Base-by-base conservation (phyloP, 2,113 vertebrate genomes). In the Dicentrarchus labrax region DNA sequence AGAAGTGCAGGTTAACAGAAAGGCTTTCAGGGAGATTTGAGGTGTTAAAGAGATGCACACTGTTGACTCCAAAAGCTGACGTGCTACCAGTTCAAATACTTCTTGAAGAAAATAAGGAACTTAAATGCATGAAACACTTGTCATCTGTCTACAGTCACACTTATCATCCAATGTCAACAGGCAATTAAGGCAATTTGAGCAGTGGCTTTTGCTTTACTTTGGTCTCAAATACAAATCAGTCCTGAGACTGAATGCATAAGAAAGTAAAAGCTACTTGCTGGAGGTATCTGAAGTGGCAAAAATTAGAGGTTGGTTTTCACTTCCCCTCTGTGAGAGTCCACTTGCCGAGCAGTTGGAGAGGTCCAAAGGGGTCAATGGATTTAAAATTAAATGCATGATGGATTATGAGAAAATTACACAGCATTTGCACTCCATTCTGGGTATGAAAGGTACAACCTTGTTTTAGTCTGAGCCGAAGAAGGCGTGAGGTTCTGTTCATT, bases 101-200 rank as follows among this genome's bases (percentile, higher is more conserved):
- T 41, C 39, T 56, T 41, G 11, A 70, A 39, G 21, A 69, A 54
- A 41, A 41, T n/a, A 39, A 16, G 5, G 36, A 24, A 16, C 51
- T 43, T 16, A 17, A 17, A 57, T 72, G 2, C 38, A 43, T 71
- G 6, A 59, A 8, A 30, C 41, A 19, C 41, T 59, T 47, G 4
- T 48, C 22, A 17, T 21, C 53, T 71, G 6, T 30, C 10, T 47
- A 48, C 24, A 48, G 6, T 60, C 56, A 4, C 57, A n/a, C 57
- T 9, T 16, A 73, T 60, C 61, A 73, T 60, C 61, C 45, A 61
- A 36, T 74, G 72, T 38, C 57, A 62, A n/a, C 22, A 39, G 16
- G 57, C 45, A 62, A 50, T 22, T 15, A 17, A 50, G 11, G 6
- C 8, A 2, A 51, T 62, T 38, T 60, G 39, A 57, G 69, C 41